Conservation (phyloP, 2,888 invertebrate genomes). For the Drosophila kuntzei region DNA sequence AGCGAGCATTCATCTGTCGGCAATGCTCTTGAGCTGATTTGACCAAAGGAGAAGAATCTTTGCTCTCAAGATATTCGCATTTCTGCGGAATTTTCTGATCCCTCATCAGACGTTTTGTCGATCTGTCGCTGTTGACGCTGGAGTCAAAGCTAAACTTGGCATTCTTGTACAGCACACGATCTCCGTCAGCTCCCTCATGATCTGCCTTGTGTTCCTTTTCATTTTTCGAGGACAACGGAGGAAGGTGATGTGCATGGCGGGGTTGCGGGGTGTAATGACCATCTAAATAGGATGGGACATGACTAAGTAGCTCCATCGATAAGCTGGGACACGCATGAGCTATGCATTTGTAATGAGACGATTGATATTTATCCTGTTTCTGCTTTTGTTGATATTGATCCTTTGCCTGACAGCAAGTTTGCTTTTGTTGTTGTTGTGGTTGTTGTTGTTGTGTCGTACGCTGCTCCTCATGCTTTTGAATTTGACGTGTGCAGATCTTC, state of each 20-base stretch:
- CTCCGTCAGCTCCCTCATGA: background rate
- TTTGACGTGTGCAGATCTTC: background rate
- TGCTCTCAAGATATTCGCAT: background rate
- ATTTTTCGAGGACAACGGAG: background rate
- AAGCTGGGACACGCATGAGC: background rate
- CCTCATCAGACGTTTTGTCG: background rate
- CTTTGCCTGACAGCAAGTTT: background rate
- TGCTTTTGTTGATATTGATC: background rate
- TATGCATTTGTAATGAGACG: background rate
- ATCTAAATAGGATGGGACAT: background rate
- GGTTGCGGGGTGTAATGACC: background rate
- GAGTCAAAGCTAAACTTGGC: constrained; percentile 4
- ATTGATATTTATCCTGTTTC: background rate
- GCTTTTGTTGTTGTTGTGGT: background rate
- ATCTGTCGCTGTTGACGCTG: background rate
- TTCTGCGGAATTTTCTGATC: background rate
- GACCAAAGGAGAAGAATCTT: background rate
- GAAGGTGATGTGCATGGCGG: background rate
- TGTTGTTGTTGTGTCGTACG: background rate
- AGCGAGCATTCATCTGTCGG: background rate
- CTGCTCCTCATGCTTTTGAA: background rate
- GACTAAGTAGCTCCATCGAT: background rate
- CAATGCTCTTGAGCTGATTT: constrained; percentile 24
- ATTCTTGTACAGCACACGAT: constrained; percentile 38
- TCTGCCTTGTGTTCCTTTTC: background rate